A percentile compares a stretch with the other conserved stretches of the same genome.
phyloP scores from a whole-genome alignment of 2,797 vertebrate genomes.

The Falco cherrug region DNA sequence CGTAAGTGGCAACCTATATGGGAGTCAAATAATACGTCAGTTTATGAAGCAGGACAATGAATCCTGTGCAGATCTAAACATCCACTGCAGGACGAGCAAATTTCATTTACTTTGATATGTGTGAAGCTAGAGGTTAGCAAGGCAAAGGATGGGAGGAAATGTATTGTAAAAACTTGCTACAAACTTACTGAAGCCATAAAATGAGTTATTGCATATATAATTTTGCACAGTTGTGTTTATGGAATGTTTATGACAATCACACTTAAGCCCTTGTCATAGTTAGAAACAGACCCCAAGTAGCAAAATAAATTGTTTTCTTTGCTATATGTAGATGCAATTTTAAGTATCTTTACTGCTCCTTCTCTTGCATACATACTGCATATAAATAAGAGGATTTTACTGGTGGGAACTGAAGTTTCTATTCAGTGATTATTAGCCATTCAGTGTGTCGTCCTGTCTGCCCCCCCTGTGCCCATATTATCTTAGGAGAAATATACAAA shows the following conservation, averaged over 20 bases:
- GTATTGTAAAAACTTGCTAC: neutral
- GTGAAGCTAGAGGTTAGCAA: neutral
- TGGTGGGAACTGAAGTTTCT: neutral
- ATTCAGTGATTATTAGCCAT: neutral
- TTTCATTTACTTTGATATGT: neutral
- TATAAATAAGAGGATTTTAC: neutral
- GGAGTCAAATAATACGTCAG: neutral
- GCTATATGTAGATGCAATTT: neutral
- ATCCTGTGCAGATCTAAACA: neutral
- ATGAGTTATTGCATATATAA: neutral
- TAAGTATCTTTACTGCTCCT: neutral
- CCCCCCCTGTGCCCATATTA: neutral
- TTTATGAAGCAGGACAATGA: neutral
- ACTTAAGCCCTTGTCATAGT: neutral
- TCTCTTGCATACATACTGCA: neutral
- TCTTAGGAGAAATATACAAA: neutral
- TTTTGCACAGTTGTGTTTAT: neutral
- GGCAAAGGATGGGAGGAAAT: neutral
- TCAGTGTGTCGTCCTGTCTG: too few species aligned
- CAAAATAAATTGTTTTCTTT: neutral
- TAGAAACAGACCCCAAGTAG: neutral
- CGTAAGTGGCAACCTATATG: neutral
- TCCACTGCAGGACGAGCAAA: neutral
- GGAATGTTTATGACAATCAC: neutral
- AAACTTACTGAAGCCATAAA: neutral